These are phyloP conservation scores for Hydra vulgaris DNA, from an alignment of 30 jellyfish, hydroid and myxozoan species.

Conservation along the genomic window DNA sequence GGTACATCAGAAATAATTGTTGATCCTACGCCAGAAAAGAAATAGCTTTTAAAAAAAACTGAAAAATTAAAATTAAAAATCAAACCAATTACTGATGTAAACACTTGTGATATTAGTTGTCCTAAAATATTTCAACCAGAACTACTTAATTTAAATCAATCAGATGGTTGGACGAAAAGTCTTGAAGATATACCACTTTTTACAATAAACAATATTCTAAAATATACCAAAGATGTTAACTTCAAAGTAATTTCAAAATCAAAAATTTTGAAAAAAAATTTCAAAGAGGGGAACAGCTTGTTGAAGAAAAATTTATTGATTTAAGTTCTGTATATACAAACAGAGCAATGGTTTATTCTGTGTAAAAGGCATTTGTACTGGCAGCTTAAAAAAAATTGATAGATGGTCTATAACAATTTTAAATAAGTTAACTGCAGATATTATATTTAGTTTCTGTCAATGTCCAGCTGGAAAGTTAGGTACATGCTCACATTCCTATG, in stretches of 20 bases:
- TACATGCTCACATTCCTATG: slow-evolving; percentile 6
- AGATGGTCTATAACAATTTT: slow-evolving; percentile 1
- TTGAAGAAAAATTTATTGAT: neutral
- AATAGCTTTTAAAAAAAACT: no score
- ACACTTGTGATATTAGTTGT: neutral
- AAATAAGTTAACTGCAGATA: neutral
- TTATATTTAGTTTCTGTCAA: neutral
- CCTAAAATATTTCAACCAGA: slow-evolving; percentile 3
- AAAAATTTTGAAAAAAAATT: neutral
- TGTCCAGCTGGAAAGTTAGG: slow-evolving; percentile 22
- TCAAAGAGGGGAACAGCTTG: neutral
- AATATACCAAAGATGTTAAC: no score
- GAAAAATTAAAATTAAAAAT: no score
- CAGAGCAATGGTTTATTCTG: slow-evolving; percentile 4
- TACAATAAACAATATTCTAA: no score
- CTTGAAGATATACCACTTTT: slow-evolving; percentile 5
- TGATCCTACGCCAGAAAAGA: no score
- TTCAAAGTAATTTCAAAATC: slow-evolving; percentile 1
- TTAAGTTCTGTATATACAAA: no score
- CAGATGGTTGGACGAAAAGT: slow-evolving; percentile 5
- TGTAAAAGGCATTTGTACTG: slow-evolving; percentile 5
- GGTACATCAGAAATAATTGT: no score
- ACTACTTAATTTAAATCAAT: neutral
- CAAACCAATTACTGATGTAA: no score
- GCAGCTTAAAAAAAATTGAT: neutral